phyloP scores from a whole-genome alignment of 1,140 invertebrate genomes.

The Brachystomella parvula region DNA sequence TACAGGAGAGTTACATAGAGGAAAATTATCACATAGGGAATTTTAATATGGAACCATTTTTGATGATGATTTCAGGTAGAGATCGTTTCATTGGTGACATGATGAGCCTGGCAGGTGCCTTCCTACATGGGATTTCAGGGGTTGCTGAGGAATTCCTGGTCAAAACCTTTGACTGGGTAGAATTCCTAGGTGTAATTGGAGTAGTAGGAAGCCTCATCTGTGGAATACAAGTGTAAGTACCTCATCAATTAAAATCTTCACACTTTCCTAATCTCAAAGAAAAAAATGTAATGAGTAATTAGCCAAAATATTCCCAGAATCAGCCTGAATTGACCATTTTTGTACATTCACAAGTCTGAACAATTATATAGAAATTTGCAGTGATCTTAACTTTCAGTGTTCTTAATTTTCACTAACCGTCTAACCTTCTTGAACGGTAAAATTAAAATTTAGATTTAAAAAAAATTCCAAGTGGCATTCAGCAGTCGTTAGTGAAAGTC shows the following conservation, averaged over 20 bases:
- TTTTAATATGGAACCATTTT: too few species aligned
- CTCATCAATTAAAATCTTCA: background rate
- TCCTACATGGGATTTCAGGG: constrained; percentile 71
- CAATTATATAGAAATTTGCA: too few species aligned
- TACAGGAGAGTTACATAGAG: too few species aligned
- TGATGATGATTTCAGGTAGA: constrained; percentile 53
- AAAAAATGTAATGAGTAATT: background rate
- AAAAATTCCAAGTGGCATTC: too few species aligned
- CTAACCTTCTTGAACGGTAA: too few species aligned
- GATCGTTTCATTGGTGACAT: constrained; percentile 74
- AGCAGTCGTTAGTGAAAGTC: too few species aligned
- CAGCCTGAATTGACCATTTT: background rate
- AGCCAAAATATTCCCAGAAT: too few species aligned
- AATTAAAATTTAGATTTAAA: too few species aligned
- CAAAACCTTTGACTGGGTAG: constrained; percentile 61
- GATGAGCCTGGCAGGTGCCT: constrained; percentile 69
- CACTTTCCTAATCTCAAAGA: background rate
- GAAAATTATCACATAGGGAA: too few species aligned
- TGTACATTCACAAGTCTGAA: too few species aligned
- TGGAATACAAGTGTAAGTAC: constrained; percentile 66
- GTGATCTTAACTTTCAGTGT: too few species aligned
- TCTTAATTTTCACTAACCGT: too few species aligned
- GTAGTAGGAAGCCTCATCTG: constrained; percentile 71
- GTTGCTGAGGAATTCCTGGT: constrained; percentile 75
- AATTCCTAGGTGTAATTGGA: constrained; percentile 78